Base-by-base conservation (phyloP, 2,797 vertebrate genomes). In the Spatula clypeata region DNA sequence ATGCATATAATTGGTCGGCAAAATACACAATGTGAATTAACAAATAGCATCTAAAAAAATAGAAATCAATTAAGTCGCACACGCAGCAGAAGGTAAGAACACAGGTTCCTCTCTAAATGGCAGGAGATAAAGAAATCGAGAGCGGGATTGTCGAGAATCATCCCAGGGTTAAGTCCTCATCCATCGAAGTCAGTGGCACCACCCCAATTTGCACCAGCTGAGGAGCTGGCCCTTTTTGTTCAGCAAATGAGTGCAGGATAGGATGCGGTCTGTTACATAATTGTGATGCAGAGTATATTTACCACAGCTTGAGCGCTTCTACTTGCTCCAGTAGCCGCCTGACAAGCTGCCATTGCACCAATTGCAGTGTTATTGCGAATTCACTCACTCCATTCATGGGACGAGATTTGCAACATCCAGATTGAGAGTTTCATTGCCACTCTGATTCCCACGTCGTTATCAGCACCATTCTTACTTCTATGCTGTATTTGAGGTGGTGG, bases 221-320 rank as follows among this genome's bases (percentile, higher is more conserved):
- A 94, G 71, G 81, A 91, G 70, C 85, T 44, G 70, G 66, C 91
- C 89, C 90, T 93, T 96, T 97, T 94, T 94, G 96, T 97, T 94
- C 51, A 72, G 94, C 79, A 82, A 94, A 95, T 1, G 20, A 82
- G 86, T 70, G 55, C 0, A 10, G 89, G 80, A 65, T 29, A 71
- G 75, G 91, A 96, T 5, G 21, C 19, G 57, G 55, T 54, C 88
- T 71, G 67, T 62, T 93, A 72, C 60, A 71, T 57, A 88, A 73
- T 38, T 77, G 71, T 7, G 40, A 92, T 8, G 9, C 61, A 84
- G 53, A 62, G 75, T 16, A 14, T 72, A 84, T 69, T 65, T 10
- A 7, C 79, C 89, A 81, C 83, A 76, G 94, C 86, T 73, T 17
- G 64, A 93, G 93, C 79, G 77, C 73, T 80, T 18, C 89, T 86